A percentile compares a stretch with the other conserved stretches of the same genome.
phyloP scores from a whole-genome alignment of 64 coral and sea anemone species.

The Dendronephthya gigantea region DNA sequence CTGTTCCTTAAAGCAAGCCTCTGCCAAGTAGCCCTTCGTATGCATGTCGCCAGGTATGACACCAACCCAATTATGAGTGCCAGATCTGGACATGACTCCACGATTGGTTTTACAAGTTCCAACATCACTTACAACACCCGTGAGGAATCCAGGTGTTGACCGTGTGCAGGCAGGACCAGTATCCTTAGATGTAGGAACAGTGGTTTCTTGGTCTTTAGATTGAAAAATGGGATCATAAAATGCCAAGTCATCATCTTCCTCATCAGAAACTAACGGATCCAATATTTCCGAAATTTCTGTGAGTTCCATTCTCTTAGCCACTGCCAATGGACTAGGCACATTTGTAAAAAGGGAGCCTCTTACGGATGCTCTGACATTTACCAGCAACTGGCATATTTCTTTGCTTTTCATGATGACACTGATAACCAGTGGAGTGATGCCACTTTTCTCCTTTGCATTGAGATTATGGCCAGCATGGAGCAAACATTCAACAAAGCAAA shows the following conservation, averaged over 20 bases:
- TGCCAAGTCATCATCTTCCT: neutral
- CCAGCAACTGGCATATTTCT: neutral
- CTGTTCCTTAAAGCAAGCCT: constrained; percentile 8
- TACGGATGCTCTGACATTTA: neutral
- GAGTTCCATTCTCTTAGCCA: neutral
- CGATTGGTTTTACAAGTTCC: constrained; percentile 13
- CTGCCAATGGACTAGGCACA: neutral
- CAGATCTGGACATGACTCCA: neutral
- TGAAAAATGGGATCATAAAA: neutral
- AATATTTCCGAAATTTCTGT: neutral
- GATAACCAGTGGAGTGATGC: constrained; percentile 21
- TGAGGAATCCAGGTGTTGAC: neutral
- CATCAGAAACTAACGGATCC: neutral
- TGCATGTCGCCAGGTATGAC: neutral
- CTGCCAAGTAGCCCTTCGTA: neutral
- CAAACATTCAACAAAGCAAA: constrained; percentile 6
- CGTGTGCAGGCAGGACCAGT: neutral
- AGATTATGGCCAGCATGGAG: constrained; percentile 10
- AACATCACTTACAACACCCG: neutral
- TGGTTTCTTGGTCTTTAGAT: neutral
- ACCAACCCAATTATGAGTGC: neutral
- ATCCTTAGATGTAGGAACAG: neutral
- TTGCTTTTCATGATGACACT: neutral
- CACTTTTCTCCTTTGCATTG: constrained; percentile 22
- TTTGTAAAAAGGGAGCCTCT: neutral